phyloP scores from a whole-genome alignment of 2,797 vertebrate species.

The Holocentrus rufus region DNA sequence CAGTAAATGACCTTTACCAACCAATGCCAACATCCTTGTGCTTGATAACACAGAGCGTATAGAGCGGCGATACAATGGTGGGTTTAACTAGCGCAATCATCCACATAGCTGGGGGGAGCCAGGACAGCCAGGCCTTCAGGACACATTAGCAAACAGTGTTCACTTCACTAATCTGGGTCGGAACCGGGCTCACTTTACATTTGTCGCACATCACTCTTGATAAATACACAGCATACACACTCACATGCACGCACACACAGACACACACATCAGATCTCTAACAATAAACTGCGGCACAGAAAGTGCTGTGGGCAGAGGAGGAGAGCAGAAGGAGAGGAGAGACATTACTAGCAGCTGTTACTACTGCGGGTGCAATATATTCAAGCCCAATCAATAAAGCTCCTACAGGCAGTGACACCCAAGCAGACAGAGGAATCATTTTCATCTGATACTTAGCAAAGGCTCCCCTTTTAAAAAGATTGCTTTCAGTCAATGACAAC shows the following conservation, averaged over 20 bases:
- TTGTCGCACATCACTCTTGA: conserved; percentile 85
- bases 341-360: conserved; percentile 89
- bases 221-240: conserved; percentile 61
- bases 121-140: conserved; percentile 76
- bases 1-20: conserved; percentile 81
- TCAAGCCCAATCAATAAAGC: conserved; percentile 93
- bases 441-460: conserved; percentile 94
- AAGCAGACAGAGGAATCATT: conserved; percentile 90
- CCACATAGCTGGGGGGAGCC: conserved; percentile 68
- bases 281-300: conserved; percentile 72
- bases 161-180: conserved; percentile 77
- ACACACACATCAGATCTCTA: conserved; percentile 52
- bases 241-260: conserved; percentile 14
- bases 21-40: conserved; percentile 75
- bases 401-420: conserved; percentile 89
- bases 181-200: conserved; percentile 85
- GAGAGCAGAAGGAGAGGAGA: conserved; percentile 78
- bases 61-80: conserved; percentile 64
- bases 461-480: conserved; percentile 96
- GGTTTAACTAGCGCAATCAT: conserved; percentile 78
- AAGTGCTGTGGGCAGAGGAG: conserved; percentile 63
- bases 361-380: conserved; percentile 90
- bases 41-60: conserved; percentile 63
- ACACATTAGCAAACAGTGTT: conserved; percentile 73
- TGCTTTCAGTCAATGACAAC: conserved; percentile 93